phyloP scores from a whole-genome alignment of 2,888 invertebrate species.

The Stratiomys singularior region DNA sequence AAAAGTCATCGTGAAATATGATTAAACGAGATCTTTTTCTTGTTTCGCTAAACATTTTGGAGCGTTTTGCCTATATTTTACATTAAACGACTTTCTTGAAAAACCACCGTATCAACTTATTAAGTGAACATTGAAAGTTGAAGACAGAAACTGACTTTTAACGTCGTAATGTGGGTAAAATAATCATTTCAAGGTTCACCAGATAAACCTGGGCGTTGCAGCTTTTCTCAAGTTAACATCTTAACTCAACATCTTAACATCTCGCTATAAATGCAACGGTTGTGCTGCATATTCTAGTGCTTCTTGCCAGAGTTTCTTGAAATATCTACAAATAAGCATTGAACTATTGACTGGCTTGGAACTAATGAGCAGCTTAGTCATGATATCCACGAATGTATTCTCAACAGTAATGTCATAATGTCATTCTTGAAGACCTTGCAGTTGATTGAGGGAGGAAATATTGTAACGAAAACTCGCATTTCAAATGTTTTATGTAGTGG shows the following conservation, averaged over 20 bases:
- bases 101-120: no score
- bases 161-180: no score
- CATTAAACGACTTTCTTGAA: no score
- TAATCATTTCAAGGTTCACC: constrained; percentile 20
- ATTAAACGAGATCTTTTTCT: no score
- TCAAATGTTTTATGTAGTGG: no score
- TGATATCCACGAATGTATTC: background rate
- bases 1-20: no score
- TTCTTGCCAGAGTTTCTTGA: background rate
- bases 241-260: background rate
- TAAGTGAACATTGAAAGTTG: no score
- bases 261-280: background rate
- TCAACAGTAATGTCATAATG: constrained; percentile 34
- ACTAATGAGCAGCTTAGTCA: background rate
- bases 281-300: background rate
- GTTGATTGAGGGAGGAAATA: background rate
- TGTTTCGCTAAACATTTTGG: no score
- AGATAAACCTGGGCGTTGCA: constrained; percentile 13
- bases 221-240: constrained; percentile 8
- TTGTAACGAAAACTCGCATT: no score
- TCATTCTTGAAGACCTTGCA: constrained; percentile 40
- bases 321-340: no score
- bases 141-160: no score
- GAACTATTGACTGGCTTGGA: background rate
- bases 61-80: no score